phyloP scores from a whole-genome alignment of 1,140 invertebrate genomes.

The Bombus haemorrhoidalis region DNA sequence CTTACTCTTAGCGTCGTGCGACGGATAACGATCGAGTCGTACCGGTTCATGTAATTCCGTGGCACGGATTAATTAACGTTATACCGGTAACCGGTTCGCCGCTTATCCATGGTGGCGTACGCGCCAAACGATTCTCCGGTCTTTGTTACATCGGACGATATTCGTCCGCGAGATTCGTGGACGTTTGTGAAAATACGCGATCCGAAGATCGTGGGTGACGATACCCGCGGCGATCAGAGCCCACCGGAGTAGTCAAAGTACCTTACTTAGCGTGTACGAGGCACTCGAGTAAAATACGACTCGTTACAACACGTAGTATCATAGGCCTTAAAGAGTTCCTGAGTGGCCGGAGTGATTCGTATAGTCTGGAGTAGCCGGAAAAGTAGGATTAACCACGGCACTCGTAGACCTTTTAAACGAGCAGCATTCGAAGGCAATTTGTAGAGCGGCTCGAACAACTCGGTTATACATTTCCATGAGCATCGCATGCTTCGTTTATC shows the following conservation, averaged over 20 bases:
- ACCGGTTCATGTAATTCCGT: constrained; percentile 56
- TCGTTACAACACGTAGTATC: not conserved
- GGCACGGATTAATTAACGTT: constrained; percentile 72
- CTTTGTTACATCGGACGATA: too few species aligned
- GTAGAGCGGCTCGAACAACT: not conserved
- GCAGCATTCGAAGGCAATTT: constrained; percentile 5
- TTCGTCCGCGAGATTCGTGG: too few species aligned
- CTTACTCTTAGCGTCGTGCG: constrained; percentile 33
- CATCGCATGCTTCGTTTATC: constrained; percentile 35
- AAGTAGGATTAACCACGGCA: not conserved
- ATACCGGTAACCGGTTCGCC: constrained; percentile 43
- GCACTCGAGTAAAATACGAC: not conserved
- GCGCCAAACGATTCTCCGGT: too few species aligned
- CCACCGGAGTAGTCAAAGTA: too few species aligned
- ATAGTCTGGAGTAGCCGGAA: not conserved
- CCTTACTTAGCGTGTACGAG: not conserved
- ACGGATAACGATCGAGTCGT: constrained; percentile 68
- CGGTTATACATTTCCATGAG: constrained; percentile 20
- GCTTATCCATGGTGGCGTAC: constrained; percentile 1
- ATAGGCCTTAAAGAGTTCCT: not conserved
- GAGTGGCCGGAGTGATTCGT: not conserved
- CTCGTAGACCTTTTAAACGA: not conserved
- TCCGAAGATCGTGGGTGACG: too few species aligned
- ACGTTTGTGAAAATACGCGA: too few species aligned
- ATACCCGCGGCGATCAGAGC: too few species aligned